These are phyloP conservation scores for Monochamus alternatus DNA, from an alignment of 2,888 invertebrate species.

Conservation along the genomic window DNA sequence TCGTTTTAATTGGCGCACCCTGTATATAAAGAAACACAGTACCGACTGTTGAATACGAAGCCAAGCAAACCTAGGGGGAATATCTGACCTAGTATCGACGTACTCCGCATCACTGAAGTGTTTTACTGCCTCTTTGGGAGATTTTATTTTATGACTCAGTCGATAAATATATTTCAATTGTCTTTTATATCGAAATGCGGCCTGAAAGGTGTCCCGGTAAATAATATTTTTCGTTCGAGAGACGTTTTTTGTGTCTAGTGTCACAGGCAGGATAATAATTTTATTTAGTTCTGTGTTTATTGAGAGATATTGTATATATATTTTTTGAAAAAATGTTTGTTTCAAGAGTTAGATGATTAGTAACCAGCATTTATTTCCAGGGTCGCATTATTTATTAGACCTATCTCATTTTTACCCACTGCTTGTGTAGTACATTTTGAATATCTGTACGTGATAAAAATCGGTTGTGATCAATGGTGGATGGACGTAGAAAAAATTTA, in stretches of 20 bases:
- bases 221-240: constrained; percentile 11
- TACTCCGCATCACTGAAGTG: constrained; percentile 21
- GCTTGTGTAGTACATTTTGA: no score
- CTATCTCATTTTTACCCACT: no score
- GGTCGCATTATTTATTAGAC: no score
- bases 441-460: no score
- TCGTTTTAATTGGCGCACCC: no score
- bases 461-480: no score
- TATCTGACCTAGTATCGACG: constrained; percentile 27
- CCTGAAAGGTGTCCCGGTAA: constrained; percentile 4
- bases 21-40: constrained; percentile 23
- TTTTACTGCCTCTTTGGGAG: constrained; percentile 28
- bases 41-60: constrained; percentile 24
- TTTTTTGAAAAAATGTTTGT: no score
- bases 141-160: constrained; percentile 32
- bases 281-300: background rate
- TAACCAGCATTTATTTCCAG: no score
- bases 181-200: constrained; percentile 22
- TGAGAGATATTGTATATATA: no score
- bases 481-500: no score
- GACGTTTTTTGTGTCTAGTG: background rate
- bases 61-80: constrained; percentile 13
- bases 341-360: no score
- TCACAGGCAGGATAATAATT: background rate
- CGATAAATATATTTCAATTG: constrained; percentile 34